Percentiles rank a stretch among this genome's conserved stretches.
These are phyloP conservation scores for Apostichopus japonicus DNA, from an alignment of 35 echinoderm and acorn worm species.

Conservation along the genomic window DNA sequence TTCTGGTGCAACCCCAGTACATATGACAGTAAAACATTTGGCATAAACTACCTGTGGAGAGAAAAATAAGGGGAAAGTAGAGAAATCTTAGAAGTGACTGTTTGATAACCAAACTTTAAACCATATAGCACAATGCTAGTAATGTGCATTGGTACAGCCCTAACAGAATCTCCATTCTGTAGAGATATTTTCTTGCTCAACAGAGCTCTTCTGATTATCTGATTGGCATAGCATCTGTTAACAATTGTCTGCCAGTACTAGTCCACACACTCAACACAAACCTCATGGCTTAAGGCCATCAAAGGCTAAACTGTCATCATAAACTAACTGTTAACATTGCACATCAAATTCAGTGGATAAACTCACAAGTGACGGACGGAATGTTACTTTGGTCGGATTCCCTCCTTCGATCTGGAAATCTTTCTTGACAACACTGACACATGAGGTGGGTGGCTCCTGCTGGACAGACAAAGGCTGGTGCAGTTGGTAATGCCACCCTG, in stretches of 20 bases:
- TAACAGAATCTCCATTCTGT: too few species aligned
- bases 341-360: background rate
- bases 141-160: too few species aligned
- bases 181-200: too few species aligned
- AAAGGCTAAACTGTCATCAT: background rate
- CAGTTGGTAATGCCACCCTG: background rate
- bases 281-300: too few species aligned
- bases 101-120: too few species aligned
- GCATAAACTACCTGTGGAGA: constrained; percentile 72
- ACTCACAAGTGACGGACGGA: constrained; percentile 79
- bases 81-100: background rate
- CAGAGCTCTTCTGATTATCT: too few species aligned
- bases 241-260: too few species aligned
- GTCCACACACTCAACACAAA: too few species aligned
- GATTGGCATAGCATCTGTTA: background rate
- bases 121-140: too few species aligned
- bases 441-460: constrained; percentile 57
- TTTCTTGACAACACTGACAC: constrained; percentile 71
- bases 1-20: constrained; percentile 89
- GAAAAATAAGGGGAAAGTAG: background rate
- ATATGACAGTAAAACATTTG: constrained; percentile 74
- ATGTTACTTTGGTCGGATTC: constrained; percentile 8
- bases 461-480: constrained; percentile 62
- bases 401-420: constrained; percentile 68
- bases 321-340: background rate